phyloP scores from a whole-genome alignment of 2,113 vertebrate species.

The Anthoscopus minutus region DNA sequence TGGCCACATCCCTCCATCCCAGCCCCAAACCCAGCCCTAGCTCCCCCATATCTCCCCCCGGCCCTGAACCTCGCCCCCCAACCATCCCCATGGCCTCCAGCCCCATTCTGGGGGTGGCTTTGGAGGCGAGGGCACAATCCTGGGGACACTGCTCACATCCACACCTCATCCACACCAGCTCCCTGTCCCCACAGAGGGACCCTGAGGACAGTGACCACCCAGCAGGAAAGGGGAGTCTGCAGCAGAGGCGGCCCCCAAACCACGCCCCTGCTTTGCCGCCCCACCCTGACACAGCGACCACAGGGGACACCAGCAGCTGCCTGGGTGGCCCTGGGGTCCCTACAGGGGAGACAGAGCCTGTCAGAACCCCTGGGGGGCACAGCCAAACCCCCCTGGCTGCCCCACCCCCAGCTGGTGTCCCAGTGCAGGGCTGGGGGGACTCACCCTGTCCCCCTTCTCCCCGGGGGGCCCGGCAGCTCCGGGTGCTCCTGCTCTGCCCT shows the following conservation, averaged over 20 bases:
- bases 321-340: background rate
- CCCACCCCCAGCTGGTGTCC: background rate
- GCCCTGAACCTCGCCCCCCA: background rate
- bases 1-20: background rate
- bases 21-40: no score
- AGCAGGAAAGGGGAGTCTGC: background rate
- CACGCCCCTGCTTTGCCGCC: background rate
- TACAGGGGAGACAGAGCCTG: background rate
- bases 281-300: background rate
- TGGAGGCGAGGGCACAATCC: background rate
- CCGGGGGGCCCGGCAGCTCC: slow-evolving; percentile 81
- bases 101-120: background rate
- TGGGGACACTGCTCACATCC: background rate
- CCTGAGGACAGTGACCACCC: background rate
- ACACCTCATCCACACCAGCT: accelerated
- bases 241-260: background rate
- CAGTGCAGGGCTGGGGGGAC: background rate
- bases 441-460: slow-evolving; percentile 89
- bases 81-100: background rate
- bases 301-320: background rate
- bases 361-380: background rate
- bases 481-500: slow-evolving; percentile 80
- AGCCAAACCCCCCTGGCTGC: background rate
- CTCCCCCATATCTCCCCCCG: background rate
- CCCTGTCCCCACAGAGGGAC: background rate